phyloP scores from a whole-genome alignment of 2,888 invertebrate genomes.

The Elegia similella region DNA sequence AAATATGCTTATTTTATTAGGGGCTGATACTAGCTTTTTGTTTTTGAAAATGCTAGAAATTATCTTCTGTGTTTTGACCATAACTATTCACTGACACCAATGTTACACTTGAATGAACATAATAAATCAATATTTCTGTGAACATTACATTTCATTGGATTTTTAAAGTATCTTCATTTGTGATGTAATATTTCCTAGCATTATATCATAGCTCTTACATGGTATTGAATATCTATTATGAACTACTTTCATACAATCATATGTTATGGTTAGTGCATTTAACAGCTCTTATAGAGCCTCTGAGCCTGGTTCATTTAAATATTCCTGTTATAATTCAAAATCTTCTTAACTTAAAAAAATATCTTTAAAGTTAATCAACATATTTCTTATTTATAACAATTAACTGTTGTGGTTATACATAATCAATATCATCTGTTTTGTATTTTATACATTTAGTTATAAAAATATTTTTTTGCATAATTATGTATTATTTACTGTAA shows the following conservation, averaged over 20 bases:
- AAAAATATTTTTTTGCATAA: slow-evolving; percentile 16
- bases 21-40: slow-evolving; percentile 73
- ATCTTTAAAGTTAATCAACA: too few relatives aligned
- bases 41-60: slow-evolving; percentile 46
- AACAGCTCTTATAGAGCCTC: too few relatives aligned
- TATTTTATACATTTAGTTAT: slow-evolving; percentile 1
- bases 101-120: slow-evolving; percentile 40
- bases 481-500: neutral
- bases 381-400: too few relatives aligned
- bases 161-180: slow-evolving; percentile 21
- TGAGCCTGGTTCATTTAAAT: too few relatives aligned
- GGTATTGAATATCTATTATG: too few relatives aligned
- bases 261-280: too few relatives aligned
- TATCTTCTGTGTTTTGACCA: slow-evolving; percentile 31
- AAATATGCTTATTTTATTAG: slow-evolving; percentile 64
- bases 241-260: too few relatives aligned
- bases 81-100: slow-evolving; percentile 31
- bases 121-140: slow-evolving; percentile 47
- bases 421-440: neutral
- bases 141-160: slow-evolving; percentile 31
- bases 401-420: neutral
- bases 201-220: neutral
- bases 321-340: too few relatives aligned
- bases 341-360: too few relatives aligned
- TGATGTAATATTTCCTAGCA: slow-evolving; percentile 11